Evolutionary conservation across 2,113 vertebrate genomes (phyloP).

Genomic region (Rhipidura dahli): DNA sequence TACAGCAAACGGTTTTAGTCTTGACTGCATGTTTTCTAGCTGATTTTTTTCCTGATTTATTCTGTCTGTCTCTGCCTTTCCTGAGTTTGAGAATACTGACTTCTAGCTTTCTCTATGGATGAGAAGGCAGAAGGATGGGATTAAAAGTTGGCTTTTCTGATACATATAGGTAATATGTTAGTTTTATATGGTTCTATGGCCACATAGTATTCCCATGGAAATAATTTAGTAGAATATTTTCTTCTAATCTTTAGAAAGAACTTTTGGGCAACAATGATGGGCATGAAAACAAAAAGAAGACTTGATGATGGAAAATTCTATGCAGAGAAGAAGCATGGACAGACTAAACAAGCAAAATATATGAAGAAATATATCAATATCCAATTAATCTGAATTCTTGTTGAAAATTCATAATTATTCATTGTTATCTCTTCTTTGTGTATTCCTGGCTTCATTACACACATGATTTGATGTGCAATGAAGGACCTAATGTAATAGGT

Average conservation of each 20-base stretch:
- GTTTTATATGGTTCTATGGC: neutral
- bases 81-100: neutral
- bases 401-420: neutral
- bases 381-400: neutral
- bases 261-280: neutral
- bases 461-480: neutral
- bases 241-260: neutral
- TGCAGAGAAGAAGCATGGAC: neutral
- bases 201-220: neutral
- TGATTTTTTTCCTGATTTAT: neutral
- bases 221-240: neutral
- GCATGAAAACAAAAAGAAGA: neutral
- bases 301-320: neutral
- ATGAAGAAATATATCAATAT: neutral
- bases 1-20: neutral
- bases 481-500: neutral
- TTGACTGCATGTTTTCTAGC: neutral
- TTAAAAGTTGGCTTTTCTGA: neutral
- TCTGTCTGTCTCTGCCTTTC: neutral
- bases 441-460: neutral
- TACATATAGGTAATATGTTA: neutral
- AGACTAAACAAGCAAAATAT: neutral
- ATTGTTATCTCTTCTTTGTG: neutral
- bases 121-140: neutral
- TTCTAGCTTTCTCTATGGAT: neutral